Percentiles rank a stretch among this genome's conserved stretches.
Evolutionary conservation across 2,888 invertebrate genomes (phyloP).

Genomic region (Pycnomerus fuliginosus): DNA sequence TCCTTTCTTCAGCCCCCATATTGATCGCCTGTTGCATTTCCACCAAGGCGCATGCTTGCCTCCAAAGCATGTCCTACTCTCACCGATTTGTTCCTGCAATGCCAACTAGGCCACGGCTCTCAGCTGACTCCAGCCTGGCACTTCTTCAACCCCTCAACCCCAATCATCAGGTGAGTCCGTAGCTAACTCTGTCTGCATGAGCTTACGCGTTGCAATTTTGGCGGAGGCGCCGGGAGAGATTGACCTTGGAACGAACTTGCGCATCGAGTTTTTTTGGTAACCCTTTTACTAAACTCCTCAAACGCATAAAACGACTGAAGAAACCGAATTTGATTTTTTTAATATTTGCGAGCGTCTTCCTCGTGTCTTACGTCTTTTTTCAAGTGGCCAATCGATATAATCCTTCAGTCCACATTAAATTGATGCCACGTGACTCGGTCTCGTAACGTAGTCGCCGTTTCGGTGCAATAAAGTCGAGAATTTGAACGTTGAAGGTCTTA

Average conservation of each 20-base stretch:
- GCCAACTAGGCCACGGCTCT: slow-evolving; percentile 29
- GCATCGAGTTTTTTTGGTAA: too few species aligned
- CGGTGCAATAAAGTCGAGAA: slow-evolving; percentile 16
- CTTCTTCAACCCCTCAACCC: too few species aligned
- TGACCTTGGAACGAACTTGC: too few species aligned
- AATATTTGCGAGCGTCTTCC: not conserved
- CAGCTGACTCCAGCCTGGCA: slow-evolving; percentile 24
- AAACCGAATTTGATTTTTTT: not conserved
- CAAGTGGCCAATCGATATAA: slow-evolving; percentile 26
- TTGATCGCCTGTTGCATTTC: slow-evolving; percentile 50
- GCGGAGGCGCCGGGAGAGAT: too few species aligned
- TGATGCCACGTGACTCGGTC: slow-evolving; percentile 25
- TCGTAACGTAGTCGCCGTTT: slow-evolving; percentile 10
- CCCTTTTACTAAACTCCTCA: too few species aligned
- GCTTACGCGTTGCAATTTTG: too few species aligned
- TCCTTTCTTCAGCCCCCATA: slow-evolving; percentile 30
- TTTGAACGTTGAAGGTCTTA: slow-evolving; percentile 2
- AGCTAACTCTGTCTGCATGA: slow-evolving; percentile 7
- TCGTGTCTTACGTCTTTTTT: slow-evolving; percentile 23
- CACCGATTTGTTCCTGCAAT: slow-evolving; percentile 32
- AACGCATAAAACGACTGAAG: not conserved
- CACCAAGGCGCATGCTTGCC: slow-evolving; percentile 32
- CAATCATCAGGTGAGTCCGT: slow-evolving; percentile 8
- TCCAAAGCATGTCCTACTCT: slow-evolving; percentile 43
- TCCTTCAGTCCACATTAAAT: slow-evolving; percentile 25